Conservation (phyloP, 1,140 invertebrate genomes). For the Plectus sambesii region DNA sequence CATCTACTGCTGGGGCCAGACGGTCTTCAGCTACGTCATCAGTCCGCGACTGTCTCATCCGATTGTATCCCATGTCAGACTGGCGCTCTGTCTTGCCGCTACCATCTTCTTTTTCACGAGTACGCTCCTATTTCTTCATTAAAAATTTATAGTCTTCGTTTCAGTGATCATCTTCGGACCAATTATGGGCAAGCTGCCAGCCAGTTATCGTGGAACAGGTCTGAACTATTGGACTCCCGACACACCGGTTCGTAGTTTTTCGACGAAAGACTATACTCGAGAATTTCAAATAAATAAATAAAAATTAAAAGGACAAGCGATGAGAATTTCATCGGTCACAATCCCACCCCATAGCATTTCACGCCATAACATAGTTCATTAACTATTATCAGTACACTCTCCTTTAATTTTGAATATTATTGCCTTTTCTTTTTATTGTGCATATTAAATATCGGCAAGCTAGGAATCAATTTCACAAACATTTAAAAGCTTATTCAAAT, state of each 20-base stretch:
- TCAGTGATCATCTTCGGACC: slow-evolving; percentile 29
- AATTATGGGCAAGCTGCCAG: slow-evolving; percentile 22
- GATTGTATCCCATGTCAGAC: slow-evolving; percentile 38
- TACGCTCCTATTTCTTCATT: slow-evolving; percentile 27
- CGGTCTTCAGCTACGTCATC: slow-evolving; percentile 45
- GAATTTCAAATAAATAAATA: no score
- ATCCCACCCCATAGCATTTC: no score
- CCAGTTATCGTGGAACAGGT: slow-evolving; percentile 8
- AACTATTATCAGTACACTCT: background rate
- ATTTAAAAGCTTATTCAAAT: no score
- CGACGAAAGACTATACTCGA: no score
- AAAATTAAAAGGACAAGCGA: no score
- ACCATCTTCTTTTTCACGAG: slow-evolving; percentile 38
- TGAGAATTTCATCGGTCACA: no score
- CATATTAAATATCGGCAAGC: no score
- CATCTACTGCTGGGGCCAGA: slow-evolving; percentile 39
- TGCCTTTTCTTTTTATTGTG: slow-evolving; percentile 26
- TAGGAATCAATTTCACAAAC: no score
- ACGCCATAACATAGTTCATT: no score
- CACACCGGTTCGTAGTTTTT: slow-evolving; percentile 17
- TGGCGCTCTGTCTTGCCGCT: slow-evolving; percentile 36
- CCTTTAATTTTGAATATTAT: slow-evolving; percentile 6
- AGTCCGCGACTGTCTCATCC: slow-evolving; percentile 41
- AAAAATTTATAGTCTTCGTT: slow-evolving; percentile 14
- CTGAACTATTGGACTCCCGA: slow-evolving; percentile 26